These are phyloP conservation scores for Leptinotarsa lineolata DNA, from an alignment of 1,140 invertebrate species.

Conservation along the genomic window DNA sequence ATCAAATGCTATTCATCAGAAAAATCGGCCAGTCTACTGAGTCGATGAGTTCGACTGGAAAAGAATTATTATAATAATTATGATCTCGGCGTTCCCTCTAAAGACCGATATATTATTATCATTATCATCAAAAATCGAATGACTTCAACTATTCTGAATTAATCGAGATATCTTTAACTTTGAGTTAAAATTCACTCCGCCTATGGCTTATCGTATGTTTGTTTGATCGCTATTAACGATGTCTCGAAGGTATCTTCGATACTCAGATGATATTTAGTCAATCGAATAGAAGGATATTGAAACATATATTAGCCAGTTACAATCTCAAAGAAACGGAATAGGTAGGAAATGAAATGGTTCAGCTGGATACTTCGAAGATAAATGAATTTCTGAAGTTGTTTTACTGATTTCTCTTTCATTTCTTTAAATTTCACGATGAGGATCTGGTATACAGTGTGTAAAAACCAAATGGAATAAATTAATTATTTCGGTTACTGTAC, in stretches of 20 bases:
- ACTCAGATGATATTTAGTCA: neutral
- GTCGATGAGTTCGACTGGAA: no score
- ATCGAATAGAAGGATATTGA: neutral
- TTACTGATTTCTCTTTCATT: neutral
- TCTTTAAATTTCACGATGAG: neutral
- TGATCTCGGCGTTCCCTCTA: no score
- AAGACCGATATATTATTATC: no score
- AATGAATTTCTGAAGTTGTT: neutral
- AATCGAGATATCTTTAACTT: no score
- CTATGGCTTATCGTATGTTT: neutral
- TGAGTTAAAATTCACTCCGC: neutral
- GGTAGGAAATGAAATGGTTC: constrained; percentile 3
- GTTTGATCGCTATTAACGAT: neutral
- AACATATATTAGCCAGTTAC: neutral
- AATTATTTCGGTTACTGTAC: no score
- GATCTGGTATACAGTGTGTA: no score
- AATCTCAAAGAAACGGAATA: neutral
- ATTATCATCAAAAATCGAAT: no score
- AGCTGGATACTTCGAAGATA: neutral
- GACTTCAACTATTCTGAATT: no score
- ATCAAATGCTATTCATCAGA: no score
- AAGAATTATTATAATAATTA: no score
- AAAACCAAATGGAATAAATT: no score
- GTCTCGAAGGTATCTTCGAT: neutral
- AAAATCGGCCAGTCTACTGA: no score